Evolutionary conservation across 2,797 vertebrate species (phyloP), one percentile per base, ranked within the genome.

Genomic region (Spinus olivaceus): DNA sequence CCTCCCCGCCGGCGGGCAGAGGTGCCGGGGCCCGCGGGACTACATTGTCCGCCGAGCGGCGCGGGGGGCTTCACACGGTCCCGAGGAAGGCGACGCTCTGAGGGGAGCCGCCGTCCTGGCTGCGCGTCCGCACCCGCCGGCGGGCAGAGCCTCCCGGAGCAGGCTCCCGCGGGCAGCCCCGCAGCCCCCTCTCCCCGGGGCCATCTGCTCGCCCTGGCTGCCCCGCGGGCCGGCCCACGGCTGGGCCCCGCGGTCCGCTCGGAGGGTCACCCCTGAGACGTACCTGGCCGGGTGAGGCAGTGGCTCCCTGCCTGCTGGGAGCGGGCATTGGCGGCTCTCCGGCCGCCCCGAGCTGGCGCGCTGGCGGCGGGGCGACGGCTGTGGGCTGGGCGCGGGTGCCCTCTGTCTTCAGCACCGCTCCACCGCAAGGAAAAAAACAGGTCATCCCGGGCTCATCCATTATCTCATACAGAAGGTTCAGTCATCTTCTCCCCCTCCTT

Each of bases 351-450:
- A 97, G 97, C 98, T 97, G 98, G 94, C 95, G 97, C 95, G 97
- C 97, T 95, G 97, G 96, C 87, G 94, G 96, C 80, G 49, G 96
- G 92, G 95, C 91, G 95, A 92, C 39, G 77, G 92, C 96, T 95
- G 97, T 97, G 97, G 97, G 97, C 96, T 98, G 98, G 98, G 98
- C 97, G 96, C 98, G 97, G 98, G 98, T 98, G 98, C 98, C 98
- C 98, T 98, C 98, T 98, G 98, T 98, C 98, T 99, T 98, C 98
- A 97, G 97, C 96, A 97, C 96, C 96, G 97, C 97, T 98, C 98
- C 98, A 98, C 97, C 98, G 98, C 98, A 99, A 98, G 97, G 92
- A 95, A 97, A 96, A 98, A 98, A 99, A 94, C 98, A 98, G 98
- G 99, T 98, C 98, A 99, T 96, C 96, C 95, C 97, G 97, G 97